These are phyloP conservation scores for Callopanchax toddi DNA, from an alignment of 2,113 vertebrate genomes.

Conservation along the genomic window DNA sequence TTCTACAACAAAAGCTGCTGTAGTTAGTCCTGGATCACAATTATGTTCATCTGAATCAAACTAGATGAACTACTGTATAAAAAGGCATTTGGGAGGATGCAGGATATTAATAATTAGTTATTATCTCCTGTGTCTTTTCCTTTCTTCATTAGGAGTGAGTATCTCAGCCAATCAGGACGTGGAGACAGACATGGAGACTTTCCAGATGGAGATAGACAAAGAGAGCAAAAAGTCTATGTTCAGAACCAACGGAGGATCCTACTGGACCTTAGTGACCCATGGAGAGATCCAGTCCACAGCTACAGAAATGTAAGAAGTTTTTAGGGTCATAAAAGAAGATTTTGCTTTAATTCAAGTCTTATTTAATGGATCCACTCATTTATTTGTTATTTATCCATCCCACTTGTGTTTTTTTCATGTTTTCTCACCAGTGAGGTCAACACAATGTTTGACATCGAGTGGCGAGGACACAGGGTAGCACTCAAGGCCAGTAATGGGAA, in stretches of 20 bases:
- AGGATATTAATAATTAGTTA: not conserved
- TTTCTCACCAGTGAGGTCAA: constrained; percentile 80
- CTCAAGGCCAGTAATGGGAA: constrained; percentile 93
- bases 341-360: not conserved
- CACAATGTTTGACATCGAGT: constrained; percentile 95
- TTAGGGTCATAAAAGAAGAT: not conserved
- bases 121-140: constrained; percentile 7
- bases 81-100: constrained; percentile 77
- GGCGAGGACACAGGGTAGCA: constrained; percentile 88
- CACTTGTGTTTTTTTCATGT: not conserved
- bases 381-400: not conserved
- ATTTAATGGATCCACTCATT: not conserved
- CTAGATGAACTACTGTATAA: constrained; percentile 86
- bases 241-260: constrained; percentile 88
- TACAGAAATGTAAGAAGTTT: constrained; percentile 86
- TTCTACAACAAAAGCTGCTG: constrained; percentile 79
- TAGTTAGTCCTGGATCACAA: constrained; percentile 8
- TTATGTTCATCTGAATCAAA: constrained; percentile 3
- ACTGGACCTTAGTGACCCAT: constrained; percentile 93
- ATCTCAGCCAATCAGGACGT: constrained; percentile 96
- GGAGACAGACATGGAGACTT: constrained; percentile 93
- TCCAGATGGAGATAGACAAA: constrained; percentile 94
- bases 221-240: constrained; percentile 91
- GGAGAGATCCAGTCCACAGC: constrained; percentile 93
- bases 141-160: constrained; percentile 84